These are phyloP conservation scores for Chloroclystis v-ata DNA, from an alignment of 2,888 invertebrate genomes.

Conservation along the genomic window DNA sequence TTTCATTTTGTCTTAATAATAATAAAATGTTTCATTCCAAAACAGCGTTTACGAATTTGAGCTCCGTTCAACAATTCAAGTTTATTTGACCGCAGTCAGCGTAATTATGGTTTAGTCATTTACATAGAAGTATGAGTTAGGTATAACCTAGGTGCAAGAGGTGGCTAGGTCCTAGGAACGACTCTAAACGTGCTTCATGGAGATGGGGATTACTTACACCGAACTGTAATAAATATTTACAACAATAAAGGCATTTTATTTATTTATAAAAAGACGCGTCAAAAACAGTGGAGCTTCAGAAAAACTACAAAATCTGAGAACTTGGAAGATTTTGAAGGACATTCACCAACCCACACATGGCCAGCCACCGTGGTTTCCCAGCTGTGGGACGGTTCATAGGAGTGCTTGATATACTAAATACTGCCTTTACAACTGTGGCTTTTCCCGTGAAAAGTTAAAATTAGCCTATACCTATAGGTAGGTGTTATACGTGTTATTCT, in stretches of 20 bases:
- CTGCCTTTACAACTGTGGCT: too few relatives aligned
- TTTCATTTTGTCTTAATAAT: too few relatives aligned
- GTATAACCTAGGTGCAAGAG: not conserved
- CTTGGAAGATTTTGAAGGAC: not conserved
- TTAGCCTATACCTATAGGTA: too few relatives aligned
- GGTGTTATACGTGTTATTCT: too few relatives aligned
- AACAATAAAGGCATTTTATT: not conserved
- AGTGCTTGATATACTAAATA: too few relatives aligned
- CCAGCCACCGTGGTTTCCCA: too few relatives aligned
- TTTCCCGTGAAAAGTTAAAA: too few relatives aligned
- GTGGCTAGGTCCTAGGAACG: conserved; percentile 26
- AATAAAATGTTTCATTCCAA: too few relatives aligned
- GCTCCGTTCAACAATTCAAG: conserved; percentile 26
- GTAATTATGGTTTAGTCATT: conserved; percentile 46
- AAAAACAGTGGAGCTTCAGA: too few relatives aligned
- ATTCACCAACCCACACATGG: conserved; percentile 6
- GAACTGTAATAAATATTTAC: conserved; percentile 17
- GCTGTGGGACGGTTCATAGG: too few relatives aligned
- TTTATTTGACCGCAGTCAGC: conserved; percentile 26
- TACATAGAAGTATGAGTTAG: conserved; percentile 35
- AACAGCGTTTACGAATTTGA: conserved; percentile 9
- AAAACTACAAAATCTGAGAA: not conserved
- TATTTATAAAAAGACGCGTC: not conserved
- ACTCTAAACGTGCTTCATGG: conserved; percentile 30
- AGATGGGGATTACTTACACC: conserved; percentile 23